Evolutionary conservation across 2,888 invertebrate species (phyloP), one percentile per base, ranked within the genome.

Genomic region (Tachystola acroxantha): DNA sequence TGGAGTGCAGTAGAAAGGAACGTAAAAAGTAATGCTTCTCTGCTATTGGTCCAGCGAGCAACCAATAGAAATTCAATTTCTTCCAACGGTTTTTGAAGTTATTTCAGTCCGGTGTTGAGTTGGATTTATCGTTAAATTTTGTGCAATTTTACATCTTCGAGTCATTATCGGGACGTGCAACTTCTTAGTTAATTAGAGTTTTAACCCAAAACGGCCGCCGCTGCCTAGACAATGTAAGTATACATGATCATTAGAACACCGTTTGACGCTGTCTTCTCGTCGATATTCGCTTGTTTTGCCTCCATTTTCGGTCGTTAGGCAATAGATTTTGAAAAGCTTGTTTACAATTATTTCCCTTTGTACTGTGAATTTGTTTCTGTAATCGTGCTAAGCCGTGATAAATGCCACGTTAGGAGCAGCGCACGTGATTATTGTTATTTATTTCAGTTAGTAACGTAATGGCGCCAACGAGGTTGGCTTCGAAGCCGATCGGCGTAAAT

Each of bases 401-500:
- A 43, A 39, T 40, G 48, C 43, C 38, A 48, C 53, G 37, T 53
- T 53, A 30, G 43, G 39, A 28, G 12, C 33, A 52, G 53, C 53
- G 49, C 73, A 70, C 68, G 74, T 77, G 77, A 69, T 68, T 51
- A 50, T 52, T 50, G 42, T 40, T 48, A 47, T 45, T 53, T 64
- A 64, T 58, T 77, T 73, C 67, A 73, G 71, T 65, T 56, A 42
- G 45, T 50, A 48, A 45, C 66, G 13, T 53, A 74, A 92, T 92
- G 92, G 91, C 91, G 72, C 91, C 92, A 67, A 86, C 89, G 39
- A 88, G 89, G 79, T 74, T 88, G 78, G 71, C 88, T 61, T 86
- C 84, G 49, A 81, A 82, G 56, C 77, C 88, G 40, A 80, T 86
- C 64, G 74, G 75, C 64, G 27, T 10, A 56, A 82, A 76, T 51